A percentile compares a stretch with the other conserved stretches of the same genome.
Conservation (phyloP, 2,797 vertebrate genomes). For the Podargus strigoides region DNA sequence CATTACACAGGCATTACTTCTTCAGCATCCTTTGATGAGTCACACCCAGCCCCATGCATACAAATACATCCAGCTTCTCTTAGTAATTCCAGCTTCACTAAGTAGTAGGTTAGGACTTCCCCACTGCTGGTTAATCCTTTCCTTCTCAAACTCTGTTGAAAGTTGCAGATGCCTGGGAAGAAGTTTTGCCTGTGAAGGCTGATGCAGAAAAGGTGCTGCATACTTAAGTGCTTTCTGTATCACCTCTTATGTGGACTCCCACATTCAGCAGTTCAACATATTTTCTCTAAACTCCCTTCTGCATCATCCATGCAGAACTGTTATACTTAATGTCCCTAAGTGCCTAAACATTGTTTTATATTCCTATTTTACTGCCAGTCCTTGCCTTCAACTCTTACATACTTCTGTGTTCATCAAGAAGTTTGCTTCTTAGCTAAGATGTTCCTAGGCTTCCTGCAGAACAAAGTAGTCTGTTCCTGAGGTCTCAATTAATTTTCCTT, state of each 20-base stretch:
- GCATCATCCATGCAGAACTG: not conserved
- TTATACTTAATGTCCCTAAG: not conserved
- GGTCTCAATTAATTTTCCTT: not conserved
- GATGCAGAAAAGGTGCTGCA: not conserved
- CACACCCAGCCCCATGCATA: not conserved
- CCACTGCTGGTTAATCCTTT: not conserved
- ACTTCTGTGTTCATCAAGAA: not conserved
- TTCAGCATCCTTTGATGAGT: not conserved
- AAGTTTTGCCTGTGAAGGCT: not conserved
- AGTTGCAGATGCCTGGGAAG: not conserved
- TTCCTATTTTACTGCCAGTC: not conserved
- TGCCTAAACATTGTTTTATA: not conserved
- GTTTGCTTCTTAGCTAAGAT: not conserved
- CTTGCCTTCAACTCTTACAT: not conserved
- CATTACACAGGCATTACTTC: not conserved
- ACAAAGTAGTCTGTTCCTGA: not conserved
- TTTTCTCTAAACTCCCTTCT: not conserved
- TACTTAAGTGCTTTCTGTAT: not conserved
- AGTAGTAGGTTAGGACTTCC: not conserved
- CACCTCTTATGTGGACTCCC: not conserved
- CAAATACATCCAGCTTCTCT: not conserved
- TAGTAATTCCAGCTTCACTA: not conserved
- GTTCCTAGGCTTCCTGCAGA: not conserved
- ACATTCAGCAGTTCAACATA: not conserved
- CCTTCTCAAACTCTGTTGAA: not conserved